Conservation (phyloP, 2,113 vertebrate genomes). For the Lepus timidus region DNA sequence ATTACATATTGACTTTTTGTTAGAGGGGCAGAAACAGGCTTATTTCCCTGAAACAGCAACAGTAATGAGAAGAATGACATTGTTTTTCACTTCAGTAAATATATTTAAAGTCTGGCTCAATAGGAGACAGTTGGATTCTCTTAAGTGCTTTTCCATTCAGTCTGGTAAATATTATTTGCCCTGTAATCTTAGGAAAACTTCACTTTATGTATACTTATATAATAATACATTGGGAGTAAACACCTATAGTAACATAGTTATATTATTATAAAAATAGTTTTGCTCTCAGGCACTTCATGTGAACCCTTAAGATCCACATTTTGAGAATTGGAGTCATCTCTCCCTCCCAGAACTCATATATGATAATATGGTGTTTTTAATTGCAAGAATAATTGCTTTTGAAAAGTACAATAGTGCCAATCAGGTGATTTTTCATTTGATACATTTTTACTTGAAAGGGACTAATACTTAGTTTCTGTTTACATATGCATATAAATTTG, state of each 20-base stretch:
- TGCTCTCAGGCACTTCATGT: not conserved
- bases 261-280: conserved; percentile 46
- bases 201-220: not conserved
- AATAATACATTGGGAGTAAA: not conserved
- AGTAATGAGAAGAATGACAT: not conserved
- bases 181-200: not conserved
- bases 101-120: conserved; percentile 3
- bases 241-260: not conserved
- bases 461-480: not conserved
- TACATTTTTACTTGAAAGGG: conserved; percentile 27
- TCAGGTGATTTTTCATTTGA: conserved; percentile 30
- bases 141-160: not conserved
- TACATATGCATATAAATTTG: not conserved
- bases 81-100: not conserved
- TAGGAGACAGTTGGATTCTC: not conserved
- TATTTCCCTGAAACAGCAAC: conserved; percentile 24
- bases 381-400: conserved; percentile 29
- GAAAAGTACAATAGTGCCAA: not conserved
- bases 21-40: not conserved
- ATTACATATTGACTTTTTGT: not conserved
- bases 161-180: not conserved
- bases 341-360: not conserved
- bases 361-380: conserved; percentile 12
- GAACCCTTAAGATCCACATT: not conserved
- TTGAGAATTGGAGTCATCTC: conserved; percentile 25